Evolutionary conservation across 2,113 vertebrate genomes (phyloP).

Genomic region (Choloepus hoffmanni): DNA sequence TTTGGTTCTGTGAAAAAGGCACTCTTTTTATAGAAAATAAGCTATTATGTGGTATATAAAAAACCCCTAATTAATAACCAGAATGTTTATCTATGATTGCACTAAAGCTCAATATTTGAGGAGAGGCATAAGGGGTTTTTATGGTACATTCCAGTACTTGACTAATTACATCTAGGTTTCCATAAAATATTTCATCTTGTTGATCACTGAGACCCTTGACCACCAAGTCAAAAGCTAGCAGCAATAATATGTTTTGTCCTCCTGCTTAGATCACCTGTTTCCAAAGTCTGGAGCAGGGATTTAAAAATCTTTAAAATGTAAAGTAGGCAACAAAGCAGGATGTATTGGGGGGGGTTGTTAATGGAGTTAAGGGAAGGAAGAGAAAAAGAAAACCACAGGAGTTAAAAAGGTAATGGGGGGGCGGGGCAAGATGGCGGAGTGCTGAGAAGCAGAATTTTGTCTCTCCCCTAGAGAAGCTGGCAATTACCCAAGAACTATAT

Average conservation of each 20-base stretch:
- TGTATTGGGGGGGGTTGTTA: not conserved
- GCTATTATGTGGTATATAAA: not conserved
- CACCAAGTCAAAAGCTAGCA: not conserved
- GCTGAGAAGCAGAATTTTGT: no score
- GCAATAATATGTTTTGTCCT: not conserved
- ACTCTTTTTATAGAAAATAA: conserved; percentile 48
- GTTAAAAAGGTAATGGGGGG: conserved; percentile 57
- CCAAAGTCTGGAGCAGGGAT: not conserved
- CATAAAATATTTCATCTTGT: not conserved
- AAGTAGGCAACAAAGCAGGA: not conserved
- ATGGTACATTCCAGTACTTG: conserved; percentile 63
- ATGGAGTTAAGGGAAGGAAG: not conserved
- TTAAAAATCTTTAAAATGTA: conserved; percentile 10
- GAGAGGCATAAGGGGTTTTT: not conserved
- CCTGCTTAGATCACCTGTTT: not conserved
- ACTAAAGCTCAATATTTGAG: conserved; percentile 5
- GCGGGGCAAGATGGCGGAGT: no score
- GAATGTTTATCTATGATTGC: conserved; percentile 40
- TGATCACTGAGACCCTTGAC: not conserved
- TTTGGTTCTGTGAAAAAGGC: conserved; percentile 54
- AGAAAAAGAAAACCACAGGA: conserved; percentile 42
- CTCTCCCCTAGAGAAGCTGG: no score
- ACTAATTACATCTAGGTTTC: conserved; percentile 40
- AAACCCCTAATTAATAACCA: conserved; percentile 47
- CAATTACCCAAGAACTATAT: no score